A percentile compares a stretch with the other conserved stretches of the same genome.
phyloP scores from a whole-genome alignment of 2,888 invertebrate species.

The Drosophila silvestris region DNA sequence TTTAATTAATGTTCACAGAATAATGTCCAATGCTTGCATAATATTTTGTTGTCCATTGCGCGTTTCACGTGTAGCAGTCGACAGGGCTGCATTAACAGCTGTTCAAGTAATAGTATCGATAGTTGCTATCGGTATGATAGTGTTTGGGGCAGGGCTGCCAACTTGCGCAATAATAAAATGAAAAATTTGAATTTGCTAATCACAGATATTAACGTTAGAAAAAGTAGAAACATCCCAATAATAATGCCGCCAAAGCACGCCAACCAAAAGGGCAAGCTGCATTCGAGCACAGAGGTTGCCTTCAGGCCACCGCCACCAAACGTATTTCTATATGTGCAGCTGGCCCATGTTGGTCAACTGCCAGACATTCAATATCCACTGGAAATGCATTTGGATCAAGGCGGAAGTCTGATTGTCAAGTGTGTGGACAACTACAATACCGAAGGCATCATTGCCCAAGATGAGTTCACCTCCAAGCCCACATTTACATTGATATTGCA shows the following conservation, averaged over 20 bases:
- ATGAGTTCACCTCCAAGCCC: slow-evolving; percentile 60
- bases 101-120: slow-evolving; percentile 15
- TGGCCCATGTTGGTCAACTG: slow-evolving; percentile 44
- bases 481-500: slow-evolving; percentile 75
- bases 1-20: slow-evolving; percentile 54
- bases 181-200: slow-evolving; percentile 8
- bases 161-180: not conserved
- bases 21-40: slow-evolving; percentile 74
- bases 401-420: slow-evolving; percentile 62
- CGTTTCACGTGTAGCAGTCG: slow-evolving; percentile 56
- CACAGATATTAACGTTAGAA: slow-evolving; percentile 45
- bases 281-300: accelerated
- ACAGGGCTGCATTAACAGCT: slow-evolving; percentile 32
- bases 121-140: not conserved
- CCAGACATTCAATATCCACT: slow-evolving; percentile 37
- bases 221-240: slow-evolving; percentile 1
- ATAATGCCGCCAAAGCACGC: slow-evolving; percentile 48
- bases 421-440: slow-evolving; percentile 68
- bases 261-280: slow-evolving; percentile 14
- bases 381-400: slow-evolving; percentile 70
- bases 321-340: slow-evolving; percentile 75
- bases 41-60: slow-evolving; percentile 69
- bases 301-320: slow-evolving; percentile 57
- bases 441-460: slow-evolving; percentile 55
- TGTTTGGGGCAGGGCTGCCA: slow-evolving; percentile 16